Evolutionary conservation across 2,797 vertebrate species (phyloP).

Genomic region (Denticeps clupeoides): DNA sequence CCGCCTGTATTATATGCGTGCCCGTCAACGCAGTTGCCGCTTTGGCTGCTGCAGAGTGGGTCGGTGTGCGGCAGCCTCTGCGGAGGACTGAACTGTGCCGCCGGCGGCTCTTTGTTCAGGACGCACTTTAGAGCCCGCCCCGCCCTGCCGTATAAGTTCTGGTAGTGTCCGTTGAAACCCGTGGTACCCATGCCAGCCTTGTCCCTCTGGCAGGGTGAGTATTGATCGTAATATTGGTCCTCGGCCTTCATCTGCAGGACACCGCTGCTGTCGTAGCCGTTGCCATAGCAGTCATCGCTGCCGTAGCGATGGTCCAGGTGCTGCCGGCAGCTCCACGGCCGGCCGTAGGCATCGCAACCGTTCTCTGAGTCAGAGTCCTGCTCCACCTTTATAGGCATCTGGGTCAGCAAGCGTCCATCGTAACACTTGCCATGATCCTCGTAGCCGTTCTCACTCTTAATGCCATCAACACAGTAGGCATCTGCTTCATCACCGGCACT

Average conservation of each 20-base stretch:
- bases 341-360: constrained; percentile 53
- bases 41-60: constrained; percentile 49
- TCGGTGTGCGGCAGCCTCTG: constrained; percentile 61
- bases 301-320: constrained; percentile 45
- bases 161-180: constrained; percentile 53
- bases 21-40: constrained; percentile 53
- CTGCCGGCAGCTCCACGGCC: constrained; percentile 57
- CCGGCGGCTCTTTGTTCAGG: constrained; percentile 49
- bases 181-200: constrained; percentile 50
- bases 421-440: constrained; percentile 47
- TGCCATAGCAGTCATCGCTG: constrained; percentile 25
- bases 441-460: constrained; percentile 60
- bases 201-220: constrained; percentile 64
- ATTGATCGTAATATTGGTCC: constrained; percentile 57
- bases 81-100: constrained; percentile 49
- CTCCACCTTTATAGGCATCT: constrained; percentile 79
- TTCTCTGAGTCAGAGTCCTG: constrained; percentile 78
- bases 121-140: constrained; percentile 58
- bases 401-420: constrained; percentile 51
- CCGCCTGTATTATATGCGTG: constrained; percentile 45
- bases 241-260: constrained; percentile 74
- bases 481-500: constrained; percentile 48
- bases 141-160: constrained; percentile 38
- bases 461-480: constrained; percentile 51
- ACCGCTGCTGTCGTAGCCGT: constrained; percentile 37